Conservation (phyloP, 2,113 vertebrate species). For the Pseudorhombus dupliciocellatus region DNA sequence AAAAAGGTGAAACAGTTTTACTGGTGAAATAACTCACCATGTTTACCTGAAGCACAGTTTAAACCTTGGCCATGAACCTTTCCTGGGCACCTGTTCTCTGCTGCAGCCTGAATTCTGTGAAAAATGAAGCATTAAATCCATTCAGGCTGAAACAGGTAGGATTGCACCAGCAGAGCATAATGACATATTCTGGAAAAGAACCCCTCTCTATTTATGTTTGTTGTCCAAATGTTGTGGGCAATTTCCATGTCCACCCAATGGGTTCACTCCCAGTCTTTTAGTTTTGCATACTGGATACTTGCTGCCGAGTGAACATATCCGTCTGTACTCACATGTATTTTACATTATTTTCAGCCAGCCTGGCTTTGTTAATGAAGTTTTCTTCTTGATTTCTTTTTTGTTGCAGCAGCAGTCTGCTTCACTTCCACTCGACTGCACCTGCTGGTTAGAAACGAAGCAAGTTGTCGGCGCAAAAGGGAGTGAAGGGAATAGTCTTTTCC, state of each 20-base stretch:
- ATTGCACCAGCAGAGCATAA: slow-evolving; percentile 12
- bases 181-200: slow-evolving; percentile 25
- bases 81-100: slow-evolving; percentile 6
- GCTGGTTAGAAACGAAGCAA: background rate
- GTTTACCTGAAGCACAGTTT: too few species aligned
- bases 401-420: background rate
- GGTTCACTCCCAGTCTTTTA: background rate
- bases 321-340: background rate
- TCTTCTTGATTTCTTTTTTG: background rate
- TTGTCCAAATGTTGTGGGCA: background rate
- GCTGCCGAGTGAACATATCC: background rate
- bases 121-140: slow-evolving; percentile 31
- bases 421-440: background rate
- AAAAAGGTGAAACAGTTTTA: too few species aligned
- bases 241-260: background rate
- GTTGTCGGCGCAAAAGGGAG: background rate
- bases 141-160: slow-evolving; percentile 29
- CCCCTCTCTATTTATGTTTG: slow-evolving; percentile 20
- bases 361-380: background rate
- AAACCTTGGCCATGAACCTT: slow-evolving; percentile 9
- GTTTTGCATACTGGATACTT: slow-evolving; percentile 15
- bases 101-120: slow-evolving; percentile 10
- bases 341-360: background rate
- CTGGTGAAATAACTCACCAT: too few species aligned
- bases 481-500: background rate